Percentiles rank a stretch among this genome's conserved stretches.
Evolutionary conservation across 2,113 vertebrate species (phyloP).

Genomic region (Phyllostomus discolor): DNA sequence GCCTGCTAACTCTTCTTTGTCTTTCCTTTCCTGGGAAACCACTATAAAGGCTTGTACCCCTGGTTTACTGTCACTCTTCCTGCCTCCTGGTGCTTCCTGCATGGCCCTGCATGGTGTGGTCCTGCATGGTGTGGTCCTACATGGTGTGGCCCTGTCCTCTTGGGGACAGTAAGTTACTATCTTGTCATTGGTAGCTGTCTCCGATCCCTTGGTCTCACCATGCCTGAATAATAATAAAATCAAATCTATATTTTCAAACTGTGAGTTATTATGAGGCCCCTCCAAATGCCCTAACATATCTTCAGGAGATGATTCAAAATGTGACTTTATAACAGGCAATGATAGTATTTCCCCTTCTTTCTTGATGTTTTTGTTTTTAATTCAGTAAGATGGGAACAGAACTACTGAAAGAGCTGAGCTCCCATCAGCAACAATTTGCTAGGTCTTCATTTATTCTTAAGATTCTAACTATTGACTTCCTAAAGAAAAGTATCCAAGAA

Average conservation of each 20-base stretch:
- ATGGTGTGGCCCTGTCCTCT: neutral
- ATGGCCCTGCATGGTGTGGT: neutral
- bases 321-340: neutral
- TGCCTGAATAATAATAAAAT: neutral
- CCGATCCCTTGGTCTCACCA: neutral
- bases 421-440: neutral
- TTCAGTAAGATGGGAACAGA: neutral
- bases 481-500: neutral
- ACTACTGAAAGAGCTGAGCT: neutral
- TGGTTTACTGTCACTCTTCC: neutral
- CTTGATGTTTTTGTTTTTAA: neutral
- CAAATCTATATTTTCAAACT: neutral
- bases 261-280: neutral
- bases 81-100: neutral
- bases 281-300: neutral
- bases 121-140: accelerated
- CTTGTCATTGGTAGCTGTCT: neutral
- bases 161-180: neutral
- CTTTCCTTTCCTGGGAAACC: neutral
- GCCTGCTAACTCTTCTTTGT: neutral
- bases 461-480: neutral
- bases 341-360: neutral
- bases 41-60: neutral
- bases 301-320: neutral
- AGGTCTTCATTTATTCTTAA: neutral